phyloP scores from a whole-genome alignment of 2,797 vertebrate genomes.

The Rhinatrema bivittatum region DNA sequence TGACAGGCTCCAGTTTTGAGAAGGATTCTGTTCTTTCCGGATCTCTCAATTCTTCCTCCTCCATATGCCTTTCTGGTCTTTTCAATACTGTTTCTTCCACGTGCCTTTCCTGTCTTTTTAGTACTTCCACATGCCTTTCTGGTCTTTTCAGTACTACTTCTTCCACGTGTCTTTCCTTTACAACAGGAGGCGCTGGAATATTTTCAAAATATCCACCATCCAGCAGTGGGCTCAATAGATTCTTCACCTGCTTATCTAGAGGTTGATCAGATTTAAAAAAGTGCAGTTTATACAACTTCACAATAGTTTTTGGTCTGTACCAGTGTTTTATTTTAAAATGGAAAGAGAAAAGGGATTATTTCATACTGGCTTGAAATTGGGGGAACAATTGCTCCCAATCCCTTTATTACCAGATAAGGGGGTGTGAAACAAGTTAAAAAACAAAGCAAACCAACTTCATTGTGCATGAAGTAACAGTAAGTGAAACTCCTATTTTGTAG shows the following conservation, averaged over 20 bases:
- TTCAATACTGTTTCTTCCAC: constrained; percentile 33
- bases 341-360: too few species aligned
- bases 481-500: too few species aligned
- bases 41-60: constrained; percentile 40
- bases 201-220: constrained; percentile 81
- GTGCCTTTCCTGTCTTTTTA: constrained; percentile 31
- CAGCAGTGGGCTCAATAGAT: constrained; percentile 70
- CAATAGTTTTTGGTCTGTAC: too few species aligned
- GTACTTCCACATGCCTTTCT: too few species aligned
- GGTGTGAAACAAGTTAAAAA: too few species aligned
- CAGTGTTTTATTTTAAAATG: too few species aligned
- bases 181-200: constrained; percentile 59
- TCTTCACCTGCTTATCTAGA: constrained; percentile 82
- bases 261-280: constrained; percentile 17
- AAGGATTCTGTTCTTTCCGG: constrained; percentile 37
- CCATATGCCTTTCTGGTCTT: constrained; percentile 39
- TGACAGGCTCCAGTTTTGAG: constrained; percentile 34
- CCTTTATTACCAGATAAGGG: too few species aligned
- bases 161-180: constrained; percentile 30
- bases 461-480: too few species aligned
- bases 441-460: too few species aligned
- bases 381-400: too few species aligned
- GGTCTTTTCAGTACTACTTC: constrained; percentile 38
- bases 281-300: not conserved
- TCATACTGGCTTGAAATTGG: too few species aligned